Evolutionary conservation across 2,113 vertebrate species (phyloP), one percentile per base, ranked within the genome.

Genomic region (Centropus unirufus): DNA sequence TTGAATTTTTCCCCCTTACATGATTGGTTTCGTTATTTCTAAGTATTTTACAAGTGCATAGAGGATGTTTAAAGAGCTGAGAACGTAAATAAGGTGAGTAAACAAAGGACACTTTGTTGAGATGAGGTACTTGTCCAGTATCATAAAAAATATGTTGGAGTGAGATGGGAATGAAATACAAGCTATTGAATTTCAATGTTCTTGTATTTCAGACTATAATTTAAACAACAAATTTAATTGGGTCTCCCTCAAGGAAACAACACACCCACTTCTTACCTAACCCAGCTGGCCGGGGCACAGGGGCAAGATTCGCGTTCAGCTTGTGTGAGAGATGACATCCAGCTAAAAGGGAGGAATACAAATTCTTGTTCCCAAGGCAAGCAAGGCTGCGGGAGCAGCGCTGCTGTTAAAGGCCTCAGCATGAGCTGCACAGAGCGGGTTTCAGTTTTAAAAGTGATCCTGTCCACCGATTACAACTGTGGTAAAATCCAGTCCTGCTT

Each of bases 241-340:
- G 17, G 11, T 12, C 73, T 20, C 90, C 63, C 75, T 36, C 20
- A 62, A 15, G 87, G 75, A 95, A 79, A 54, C 49, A 23, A 9
- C 30, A 39, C 70, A 63, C 14, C 17, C 4, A 8, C 13, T 75
- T 91, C 69, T 82, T 95, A 59, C 58, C 85, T 83, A 85, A 64
- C 44, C 16, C 36, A 73, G n/a, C 49, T 89, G 3, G 0, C n/a
- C 40, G 21, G 34, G 42, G 36, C 2, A 0, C 34, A 39, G 40
- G 34, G 34, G 23, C 54, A 54, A 64, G 84, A 79, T 82, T 93
- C 63, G 57, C 39, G 85, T 88, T 90, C 67, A 87, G 66, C 69
- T 73, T 87, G 20, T 12, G 0, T 74, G 40, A 78, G 87, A 52
- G 54, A 39, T 76, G 58, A 36, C 42, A 69, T 39, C 34, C 7